Evolutionary conservation across 2,888 invertebrate genomes (phyloP).

Genomic region (Cyaniris semiargus): DNA sequence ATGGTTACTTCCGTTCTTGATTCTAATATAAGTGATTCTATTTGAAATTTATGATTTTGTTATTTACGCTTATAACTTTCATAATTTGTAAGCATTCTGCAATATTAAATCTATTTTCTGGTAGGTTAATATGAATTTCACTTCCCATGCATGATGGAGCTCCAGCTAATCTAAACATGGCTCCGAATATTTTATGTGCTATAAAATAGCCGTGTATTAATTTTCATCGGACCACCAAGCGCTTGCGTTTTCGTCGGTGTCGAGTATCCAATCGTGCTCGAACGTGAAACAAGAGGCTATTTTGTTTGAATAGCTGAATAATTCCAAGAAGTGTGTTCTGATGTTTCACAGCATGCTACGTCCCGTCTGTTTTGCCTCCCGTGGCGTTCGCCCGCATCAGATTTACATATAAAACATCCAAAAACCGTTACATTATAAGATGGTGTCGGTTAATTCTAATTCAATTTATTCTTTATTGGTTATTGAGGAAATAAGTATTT

Average conservation of each 20-base stretch:
- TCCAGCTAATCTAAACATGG: background rate
- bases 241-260: slow-evolving; percentile 21
- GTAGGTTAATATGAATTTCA: background rate
- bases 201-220: slow-evolving; percentile 13
- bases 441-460: slow-evolving; percentile 20
- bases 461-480: slow-evolving; percentile 15
- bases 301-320: slow-evolving; percentile 32
- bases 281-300: slow-evolving; percentile 28
- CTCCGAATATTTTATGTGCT: background rate
- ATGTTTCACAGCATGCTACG: slow-evolving; percentile 75
- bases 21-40: too few relatives aligned
- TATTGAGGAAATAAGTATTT: slow-evolving; percentile 7
- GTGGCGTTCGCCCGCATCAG: slow-evolving; percentile 56
- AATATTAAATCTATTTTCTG: background rate
- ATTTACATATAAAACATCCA: slow-evolving; percentile 58
- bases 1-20: background rate
- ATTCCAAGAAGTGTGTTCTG: slow-evolving; percentile 71
- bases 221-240: slow-evolving; percentile 26
- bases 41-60: too few relatives aligned
- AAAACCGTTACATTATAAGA: slow-evolving; percentile 26
- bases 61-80: background rate
- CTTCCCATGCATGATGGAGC: background rate
- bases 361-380: slow-evolving; percentile 58
- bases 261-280: slow-evolving; percentile 9
- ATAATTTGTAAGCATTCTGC: background rate